Percentiles rank a stretch among this genome's conserved stretches.
Conservation (phyloP, 1,140 invertebrate genomes). For the Dreissena polymorpha region DNA sequence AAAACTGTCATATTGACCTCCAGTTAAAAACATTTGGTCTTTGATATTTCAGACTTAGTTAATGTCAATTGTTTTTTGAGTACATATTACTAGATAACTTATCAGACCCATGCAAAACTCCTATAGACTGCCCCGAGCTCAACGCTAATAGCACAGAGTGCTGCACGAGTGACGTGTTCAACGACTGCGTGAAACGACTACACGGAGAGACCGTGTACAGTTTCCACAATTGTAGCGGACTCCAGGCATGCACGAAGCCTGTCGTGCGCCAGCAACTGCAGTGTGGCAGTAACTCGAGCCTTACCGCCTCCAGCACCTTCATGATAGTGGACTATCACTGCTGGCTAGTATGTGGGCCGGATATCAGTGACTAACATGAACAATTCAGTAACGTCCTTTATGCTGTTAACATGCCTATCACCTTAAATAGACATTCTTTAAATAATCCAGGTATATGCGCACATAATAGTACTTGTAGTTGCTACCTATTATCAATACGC, state of each 20-base stretch:
- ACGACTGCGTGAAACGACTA: slow-evolving; percentile 22
- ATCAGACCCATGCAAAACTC: too few relatives aligned
- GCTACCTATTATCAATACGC: neutral
- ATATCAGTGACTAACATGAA: neutral
- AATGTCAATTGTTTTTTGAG: too few relatives aligned
- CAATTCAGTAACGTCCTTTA: neutral
- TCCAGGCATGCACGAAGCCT: neutral
- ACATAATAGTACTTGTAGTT: neutral
- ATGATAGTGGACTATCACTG: slow-evolving; percentile 42
- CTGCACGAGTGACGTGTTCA: slow-evolving; percentile 5
- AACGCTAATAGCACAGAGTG: neutral
- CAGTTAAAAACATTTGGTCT: too few relatives aligned
- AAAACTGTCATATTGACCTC: too few relatives aligned
- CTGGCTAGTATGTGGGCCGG: slow-evolving; percentile 5
- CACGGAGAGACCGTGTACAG: neutral
- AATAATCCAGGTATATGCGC: too few relatives aligned
- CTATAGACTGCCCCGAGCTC: too few relatives aligned
- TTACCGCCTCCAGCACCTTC: slow-evolving; percentile 20
- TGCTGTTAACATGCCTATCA: too few relatives aligned
- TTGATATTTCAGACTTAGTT: too few relatives aligned
- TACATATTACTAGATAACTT: too few relatives aligned
- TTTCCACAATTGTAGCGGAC: neutral
- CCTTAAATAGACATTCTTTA: too few relatives aligned
- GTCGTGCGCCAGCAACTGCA: slow-evolving; percentile 3
- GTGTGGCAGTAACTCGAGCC: neutral